Evolutionary conservation across 2,888 invertebrate genomes (phyloP), one percentile per base, ranked within the genome.

Genomic region (Trichogramma dendrolimi): DNA sequence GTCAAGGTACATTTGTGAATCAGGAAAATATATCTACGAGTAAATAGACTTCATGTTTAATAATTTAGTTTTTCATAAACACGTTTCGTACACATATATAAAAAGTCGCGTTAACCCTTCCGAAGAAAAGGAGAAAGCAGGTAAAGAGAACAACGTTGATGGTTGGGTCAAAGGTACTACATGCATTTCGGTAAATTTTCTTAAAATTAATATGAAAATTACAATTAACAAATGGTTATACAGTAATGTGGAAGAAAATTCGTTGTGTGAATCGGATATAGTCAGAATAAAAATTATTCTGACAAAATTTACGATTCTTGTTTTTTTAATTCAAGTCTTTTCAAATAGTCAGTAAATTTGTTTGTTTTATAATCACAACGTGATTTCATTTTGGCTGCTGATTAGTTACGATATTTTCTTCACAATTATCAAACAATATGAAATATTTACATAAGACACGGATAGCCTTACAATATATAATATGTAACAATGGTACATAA

Each of bases 71-170:
- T 64, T 43, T n/a, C 42, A 51, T 61, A 57, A 64, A 60, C 62
- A 64, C 64, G 62, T 57, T 64, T 51, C 6, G 49, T 58, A 49
- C 39, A 51, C 44, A 55, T 39, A 56, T 58, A 50, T 55, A 65
- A 62, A 62, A 65, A 65, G 62, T 62, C 61, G 60, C 56, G 60
- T 66, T 58, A 61, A 59, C 59, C 61, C 55, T 65, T 61, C 54
- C 50, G 52, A 61, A 65, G 63, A 60, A 61, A 63, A 58, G 62
- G 62, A 63, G 52, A 61, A 65, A 65, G 61, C 63, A 63, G 61
- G 62, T 65, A 63, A 65, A 63, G 62, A 48, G 59, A 65, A 63
- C 65, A 65, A 58, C 52, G 54, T 59, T 63, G 60, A 62, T 39
- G 53, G 43, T 62, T 60, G 61, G 11, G 14, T 60, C 27, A 27